These are phyloP conservation scores for Sinocyclocheilus grahami DNA, from an alignment of 2,113 vertebrate species.

Conservation along the genomic window DNA sequence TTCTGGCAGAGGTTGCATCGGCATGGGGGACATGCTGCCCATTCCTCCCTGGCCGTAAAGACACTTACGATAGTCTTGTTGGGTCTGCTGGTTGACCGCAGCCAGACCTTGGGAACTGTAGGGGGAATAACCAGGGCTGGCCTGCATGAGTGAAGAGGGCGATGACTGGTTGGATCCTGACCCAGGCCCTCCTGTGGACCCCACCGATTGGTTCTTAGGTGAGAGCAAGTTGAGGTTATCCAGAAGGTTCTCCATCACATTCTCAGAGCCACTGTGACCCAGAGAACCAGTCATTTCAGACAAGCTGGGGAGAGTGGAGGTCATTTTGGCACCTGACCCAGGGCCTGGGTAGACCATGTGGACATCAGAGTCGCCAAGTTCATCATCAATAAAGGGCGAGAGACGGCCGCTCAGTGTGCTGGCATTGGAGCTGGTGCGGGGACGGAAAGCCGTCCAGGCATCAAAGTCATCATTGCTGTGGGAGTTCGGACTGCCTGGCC, in stretches of 20 bases:
- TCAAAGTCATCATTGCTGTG: slow-evolving; percentile 98
- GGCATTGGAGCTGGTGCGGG: slow-evolving; percentile 94
- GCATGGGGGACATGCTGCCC: slow-evolving; percentile 83
- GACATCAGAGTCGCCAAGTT: slow-evolving; percentile 88
- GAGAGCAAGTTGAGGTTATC: slow-evolving; percentile 97
- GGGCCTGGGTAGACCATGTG: slow-evolving; percentile 90
- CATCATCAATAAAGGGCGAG: slow-evolving; percentile 94
- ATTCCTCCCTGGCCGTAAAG: slow-evolving; percentile 86
- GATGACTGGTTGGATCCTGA: slow-evolving; percentile 90
- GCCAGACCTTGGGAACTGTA: slow-evolving; percentile 88
- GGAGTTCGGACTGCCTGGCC: slow-evolving; percentile 95
- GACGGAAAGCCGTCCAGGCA: slow-evolving; percentile 91
- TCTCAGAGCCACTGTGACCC: slow-evolving; percentile 83
- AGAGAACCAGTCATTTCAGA: slow-evolving; percentile 89
- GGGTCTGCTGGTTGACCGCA: slow-evolving; percentile 63
- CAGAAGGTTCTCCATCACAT: slow-evolving; percentile 95
- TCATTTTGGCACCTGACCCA: slow-evolving; percentile 86
- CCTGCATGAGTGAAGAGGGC: slow-evolving; percentile 89
- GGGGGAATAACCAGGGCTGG: slow-evolving; percentile 84
- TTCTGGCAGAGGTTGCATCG: slow-evolving; percentile 88
- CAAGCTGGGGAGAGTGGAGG: slow-evolving; percentile 91
- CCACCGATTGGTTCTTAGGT: slow-evolving; percentile 83
- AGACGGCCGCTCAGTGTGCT: slow-evolving; percentile 93
- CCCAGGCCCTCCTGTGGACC: slow-evolving; percentile 66
- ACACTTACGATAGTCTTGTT: slow-evolving; percentile 92